Conservation (phyloP, 2,888 invertebrate genomes). For the Hirudinaria manillensis region DNA sequence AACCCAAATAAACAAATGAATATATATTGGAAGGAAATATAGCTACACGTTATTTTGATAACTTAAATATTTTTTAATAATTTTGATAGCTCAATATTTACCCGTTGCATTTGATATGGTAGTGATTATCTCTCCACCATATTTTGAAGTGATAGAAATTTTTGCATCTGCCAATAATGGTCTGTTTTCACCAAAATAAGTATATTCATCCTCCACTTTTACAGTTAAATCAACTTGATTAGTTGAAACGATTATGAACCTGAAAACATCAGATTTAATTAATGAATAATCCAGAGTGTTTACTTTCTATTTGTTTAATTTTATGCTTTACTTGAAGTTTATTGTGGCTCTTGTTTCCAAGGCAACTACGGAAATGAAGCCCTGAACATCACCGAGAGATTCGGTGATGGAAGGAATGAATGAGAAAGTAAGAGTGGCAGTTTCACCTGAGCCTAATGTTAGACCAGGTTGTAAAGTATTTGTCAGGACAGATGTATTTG, state of each 20-base stretch:
- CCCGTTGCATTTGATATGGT: slow-evolving; percentile 28
- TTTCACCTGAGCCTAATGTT: slow-evolving; percentile 32
- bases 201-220: slow-evolving; percentile 43
- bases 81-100: not conserved
- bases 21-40: too few relatives aligned
- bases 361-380: slow-evolving; percentile 13
- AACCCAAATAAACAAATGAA: too few relatives aligned
- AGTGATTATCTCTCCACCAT: slow-evolving; percentile 31
- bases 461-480: slow-evolving; percentile 15
- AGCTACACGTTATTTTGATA: not conserved
- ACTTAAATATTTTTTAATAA: not conserved
- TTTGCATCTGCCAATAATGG: slow-evolving; percentile 41
- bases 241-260: slow-evolving; percentile 38
- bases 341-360: slow-evolving; percentile 26
- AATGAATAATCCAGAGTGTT: not conserved
- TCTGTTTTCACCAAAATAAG: slow-evolving; percentile 42
- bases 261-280: not conserved
- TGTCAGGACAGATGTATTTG: not conserved
- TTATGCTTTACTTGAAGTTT: slow-evolving; percentile 22
- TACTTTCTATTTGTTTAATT: not conserved
- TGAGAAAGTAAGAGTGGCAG: slow-evolving; percentile 36
- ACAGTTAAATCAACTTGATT: slow-evolving; percentile 39
- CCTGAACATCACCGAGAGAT: slow-evolving; percentile 32
- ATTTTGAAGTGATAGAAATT: slow-evolving; percentile 38
- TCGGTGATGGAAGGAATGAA: slow-evolving; percentile 33